These are phyloP conservation scores for Aplysina aerophoba DNA, from an alignment of 37 sponge, comb jelly and placozoan species.

Conservation along the genomic window DNA sequence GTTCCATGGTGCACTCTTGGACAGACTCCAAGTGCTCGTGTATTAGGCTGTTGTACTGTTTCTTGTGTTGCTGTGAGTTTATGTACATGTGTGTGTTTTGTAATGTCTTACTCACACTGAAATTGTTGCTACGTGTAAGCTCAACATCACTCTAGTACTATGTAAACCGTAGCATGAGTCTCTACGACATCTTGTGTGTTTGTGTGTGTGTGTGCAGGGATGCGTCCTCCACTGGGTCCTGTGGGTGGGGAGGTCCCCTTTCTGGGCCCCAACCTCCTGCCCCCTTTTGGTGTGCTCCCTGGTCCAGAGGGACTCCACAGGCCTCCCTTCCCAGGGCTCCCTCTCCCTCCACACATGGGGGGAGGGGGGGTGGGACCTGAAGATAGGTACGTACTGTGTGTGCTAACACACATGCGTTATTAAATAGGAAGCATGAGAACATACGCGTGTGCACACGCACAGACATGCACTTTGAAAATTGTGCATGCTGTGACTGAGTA, in stretches of 20 bases:
- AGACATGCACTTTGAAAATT: not conserved
- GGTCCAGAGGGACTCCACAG: slow-evolving; percentile 29
- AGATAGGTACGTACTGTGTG: not conserved
- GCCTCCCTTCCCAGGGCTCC: slow-evolving; percentile 6
- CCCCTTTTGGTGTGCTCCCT: slow-evolving; percentile 15
- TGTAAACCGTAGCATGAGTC: too few relatives aligned
- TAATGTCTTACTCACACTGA: too few relatives aligned
- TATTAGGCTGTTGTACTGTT: too few relatives aligned
- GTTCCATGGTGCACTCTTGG: too few relatives aligned
- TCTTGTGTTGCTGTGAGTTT: too few relatives aligned
- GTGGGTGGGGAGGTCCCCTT: slow-evolving; percentile 21
- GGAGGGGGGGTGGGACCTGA: not conserved
- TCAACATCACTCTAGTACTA: too few relatives aligned
- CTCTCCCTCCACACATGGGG: not conserved
- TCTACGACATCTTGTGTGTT: too few relatives aligned
- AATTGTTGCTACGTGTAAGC: too few relatives aligned
- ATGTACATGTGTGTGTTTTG: too few relatives aligned
- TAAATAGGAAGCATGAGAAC: too few relatives aligned
- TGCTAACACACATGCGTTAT: too few relatives aligned
- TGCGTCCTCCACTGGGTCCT: slow-evolving; percentile 2
- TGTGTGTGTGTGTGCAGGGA: not conserved
- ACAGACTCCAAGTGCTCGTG: too few relatives aligned
- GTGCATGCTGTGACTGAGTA: not conserved
- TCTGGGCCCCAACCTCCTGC: not conserved
- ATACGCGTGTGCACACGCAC: not conserved